Conservation (phyloP, 2,113 vertebrate species). For the Rhinolophus sinicus region DNA sequence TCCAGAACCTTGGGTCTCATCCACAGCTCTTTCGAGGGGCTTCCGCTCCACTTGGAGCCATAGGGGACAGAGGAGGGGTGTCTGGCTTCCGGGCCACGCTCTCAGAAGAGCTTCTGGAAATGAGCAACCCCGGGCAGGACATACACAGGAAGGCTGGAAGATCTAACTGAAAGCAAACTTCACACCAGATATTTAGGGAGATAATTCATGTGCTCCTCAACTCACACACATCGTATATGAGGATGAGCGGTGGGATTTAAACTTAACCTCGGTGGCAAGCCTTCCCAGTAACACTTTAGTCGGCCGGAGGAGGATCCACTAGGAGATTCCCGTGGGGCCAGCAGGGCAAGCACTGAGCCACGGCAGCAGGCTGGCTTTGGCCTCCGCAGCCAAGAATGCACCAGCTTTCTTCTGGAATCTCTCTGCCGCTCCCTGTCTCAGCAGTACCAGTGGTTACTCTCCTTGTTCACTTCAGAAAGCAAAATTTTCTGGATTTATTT, state of each 20-base stretch:
- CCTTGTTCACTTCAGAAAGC: background rate
- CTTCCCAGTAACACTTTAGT: background rate
- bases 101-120: background rate
- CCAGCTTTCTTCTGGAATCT: background rate
- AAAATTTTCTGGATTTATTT: slow-evolving; percentile 27
- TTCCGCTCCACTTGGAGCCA: background rate
- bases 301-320: background rate
- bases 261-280: background rate
- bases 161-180: background rate
- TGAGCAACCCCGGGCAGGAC: background rate
- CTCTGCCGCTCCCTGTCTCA: background rate
- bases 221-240: fast-evolving
- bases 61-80: background rate
- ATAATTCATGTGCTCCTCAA: background rate
- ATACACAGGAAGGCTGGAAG: background rate
- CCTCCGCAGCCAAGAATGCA: background rate
- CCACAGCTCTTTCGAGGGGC: background rate
- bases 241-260: background rate
- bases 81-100: background rate
- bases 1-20: background rate
- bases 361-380: background rate
- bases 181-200: background rate
- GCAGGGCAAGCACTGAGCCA: background rate
- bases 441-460: background rate
- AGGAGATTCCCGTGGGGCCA: background rate